These are phyloP conservation scores for Spheniscus humboldti DNA, from an alignment of 2,797 vertebrate species.

Conservation along the genomic window DNA sequence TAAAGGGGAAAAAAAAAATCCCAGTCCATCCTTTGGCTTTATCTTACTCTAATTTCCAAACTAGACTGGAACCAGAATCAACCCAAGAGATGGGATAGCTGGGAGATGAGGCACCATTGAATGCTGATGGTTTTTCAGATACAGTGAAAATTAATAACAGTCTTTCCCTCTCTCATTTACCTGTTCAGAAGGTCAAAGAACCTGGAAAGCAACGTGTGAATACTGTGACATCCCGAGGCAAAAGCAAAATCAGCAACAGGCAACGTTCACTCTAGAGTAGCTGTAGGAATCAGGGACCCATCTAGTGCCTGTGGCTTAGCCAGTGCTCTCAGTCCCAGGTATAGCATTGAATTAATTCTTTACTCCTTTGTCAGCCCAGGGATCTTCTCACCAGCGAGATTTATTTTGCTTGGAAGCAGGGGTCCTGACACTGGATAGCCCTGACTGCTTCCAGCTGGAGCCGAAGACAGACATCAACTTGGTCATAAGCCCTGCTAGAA, in stretches of 20 bases:
- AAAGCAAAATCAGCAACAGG: constrained; percentile 3
- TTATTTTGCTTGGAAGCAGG: not conserved
- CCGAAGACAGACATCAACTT: not conserved
- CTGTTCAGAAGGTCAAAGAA: not conserved
- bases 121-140: not conserved
- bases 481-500: not conserved
- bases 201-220: not conserved
- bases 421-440: not conserved
- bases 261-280: constrained; percentile 50
- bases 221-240: not conserved
- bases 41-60: not conserved
- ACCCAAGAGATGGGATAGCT: not conserved
- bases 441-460: not conserved
- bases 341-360: not conserved
- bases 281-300: not conserved
- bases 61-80: not conserved
- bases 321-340: not conserved
- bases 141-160: not conserved
- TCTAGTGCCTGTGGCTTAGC: not conserved
- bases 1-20: not conserved
- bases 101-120: not conserved
- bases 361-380: not conserved
- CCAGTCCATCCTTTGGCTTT: not conserved
- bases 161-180: not conserved
- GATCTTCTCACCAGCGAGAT: not conserved